phyloP scores from a whole-genome alignment of 2,113 vertebrate species.

The Bucco capensis region DNA sequence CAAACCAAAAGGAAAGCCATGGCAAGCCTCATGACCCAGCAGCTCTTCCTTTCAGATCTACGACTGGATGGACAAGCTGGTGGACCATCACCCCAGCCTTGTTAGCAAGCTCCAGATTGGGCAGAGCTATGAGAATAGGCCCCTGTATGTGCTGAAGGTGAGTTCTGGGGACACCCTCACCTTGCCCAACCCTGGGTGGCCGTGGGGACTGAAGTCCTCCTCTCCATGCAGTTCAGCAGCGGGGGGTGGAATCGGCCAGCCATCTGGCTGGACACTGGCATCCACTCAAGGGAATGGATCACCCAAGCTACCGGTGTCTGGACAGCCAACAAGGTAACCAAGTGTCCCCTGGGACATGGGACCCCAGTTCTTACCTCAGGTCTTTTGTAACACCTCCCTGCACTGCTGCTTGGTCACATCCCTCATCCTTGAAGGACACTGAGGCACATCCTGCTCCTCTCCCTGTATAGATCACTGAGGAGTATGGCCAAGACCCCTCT shows the following conservation, averaged over 20 bases:
- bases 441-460: background rate
- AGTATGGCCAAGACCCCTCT: constrained; percentile 68
- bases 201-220: background rate
- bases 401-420: accelerated
- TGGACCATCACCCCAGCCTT: constrained; percentile 77
- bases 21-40: background rate
- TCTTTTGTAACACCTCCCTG: no score
- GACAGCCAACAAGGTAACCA: constrained; percentile 85
- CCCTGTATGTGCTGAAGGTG: constrained; percentile 88
- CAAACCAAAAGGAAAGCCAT: background rate
- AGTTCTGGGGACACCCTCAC: background rate
- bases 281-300: constrained; percentile 91
- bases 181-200: background rate
- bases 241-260: constrained; percentile 76
- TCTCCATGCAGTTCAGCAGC: constrained; percentile 82
- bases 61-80: constrained; percentile 84
- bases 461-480: constrained; percentile 71
- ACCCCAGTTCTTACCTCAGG: background rate
- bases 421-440: accelerated
- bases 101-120: constrained; percentile 87
- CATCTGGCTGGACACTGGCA: constrained; percentile 89
- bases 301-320: constrained; percentile 87
- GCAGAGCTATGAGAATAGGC: constrained; percentile 81
- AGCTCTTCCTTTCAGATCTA: constrained; percentile 79
- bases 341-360: accelerated